These are phyloP conservation scores for Lepidotrigona ventralis DNA, from an alignment of 1,140 invertebrate species.

Conservation along the genomic window DNA sequence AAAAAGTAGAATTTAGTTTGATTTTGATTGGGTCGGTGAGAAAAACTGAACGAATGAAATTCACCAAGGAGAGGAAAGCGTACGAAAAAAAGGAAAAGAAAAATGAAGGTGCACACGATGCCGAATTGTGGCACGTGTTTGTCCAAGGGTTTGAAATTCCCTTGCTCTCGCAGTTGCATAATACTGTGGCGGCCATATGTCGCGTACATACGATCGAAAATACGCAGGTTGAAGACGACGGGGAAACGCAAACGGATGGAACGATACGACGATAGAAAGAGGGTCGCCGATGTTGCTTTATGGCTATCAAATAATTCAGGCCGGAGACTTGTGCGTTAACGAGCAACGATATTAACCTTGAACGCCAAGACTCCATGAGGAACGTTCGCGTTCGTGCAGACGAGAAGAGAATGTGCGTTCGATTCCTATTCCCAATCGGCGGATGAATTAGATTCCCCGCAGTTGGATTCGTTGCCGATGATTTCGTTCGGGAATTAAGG, in stretches of 20 bases:
- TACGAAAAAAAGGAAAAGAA: no score
- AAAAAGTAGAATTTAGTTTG: no score
- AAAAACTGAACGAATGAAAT: no score
- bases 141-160: background rate
- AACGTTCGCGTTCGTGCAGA: background rate
- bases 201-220: background rate
- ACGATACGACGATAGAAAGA: background rate
- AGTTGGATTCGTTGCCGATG: no score
- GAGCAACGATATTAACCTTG: background rate
- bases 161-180: slow-evolving; percentile 16
- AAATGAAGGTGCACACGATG: background rate
- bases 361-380: background rate
- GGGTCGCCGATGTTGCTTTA: background rate
- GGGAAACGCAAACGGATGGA: slow-evolving; percentile 2
- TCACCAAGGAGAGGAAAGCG: no score
- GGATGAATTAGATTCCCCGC: no score
- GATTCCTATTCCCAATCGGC: no score
- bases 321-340: background rate
- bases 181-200: slow-evolving; percentile 5
- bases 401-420: no score
- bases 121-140: background rate
- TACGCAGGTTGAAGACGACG: background rate
- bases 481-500: no score
- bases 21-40: no score
- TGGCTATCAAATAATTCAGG: slow-evolving; percentile 32